Evolutionary conservation across 1,140 invertebrate species (phyloP).

Genomic region (Listronotus oregonensis): DNA sequence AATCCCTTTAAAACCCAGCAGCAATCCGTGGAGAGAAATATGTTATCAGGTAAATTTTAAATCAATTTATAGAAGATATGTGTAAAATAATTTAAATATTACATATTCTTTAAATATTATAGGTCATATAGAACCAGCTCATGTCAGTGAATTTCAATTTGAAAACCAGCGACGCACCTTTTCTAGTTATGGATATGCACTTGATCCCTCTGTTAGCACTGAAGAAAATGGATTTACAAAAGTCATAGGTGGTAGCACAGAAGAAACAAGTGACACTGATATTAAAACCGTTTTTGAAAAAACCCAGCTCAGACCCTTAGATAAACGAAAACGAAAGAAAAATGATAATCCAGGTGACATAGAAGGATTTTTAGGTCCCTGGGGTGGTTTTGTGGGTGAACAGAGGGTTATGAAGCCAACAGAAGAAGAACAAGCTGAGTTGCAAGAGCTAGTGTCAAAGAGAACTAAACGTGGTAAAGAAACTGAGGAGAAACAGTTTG

Average conservation of each 20-base stretch:
- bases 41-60: slow-evolving; percentile 64
- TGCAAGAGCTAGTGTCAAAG: slow-evolving; percentile 95
- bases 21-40: slow-evolving; percentile 86
- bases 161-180: slow-evolving; percentile 97
- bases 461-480: slow-evolving; percentile 82
- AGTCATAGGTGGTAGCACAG: slow-evolving; percentile 64
- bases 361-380: slow-evolving; percentile 94
- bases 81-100: no score
- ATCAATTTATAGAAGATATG: no score
- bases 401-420: slow-evolving; percentile 83
- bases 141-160: slow-evolving; percentile 97
- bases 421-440: slow-evolving; percentile 87
- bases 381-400: slow-evolving; percentile 95
- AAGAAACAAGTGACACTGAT: slow-evolving; percentile 43
- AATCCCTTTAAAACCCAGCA: slow-evolving; percentile 92
- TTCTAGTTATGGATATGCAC: slow-evolving; percentile 91
- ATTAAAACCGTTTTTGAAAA: slow-evolving; percentile 88
- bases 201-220: slow-evolving; percentile 87
- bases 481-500: slow-evolving; percentile 87
- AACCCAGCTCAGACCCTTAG: slow-evolving; percentile 68
- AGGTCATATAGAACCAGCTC: slow-evolving; percentile 93
- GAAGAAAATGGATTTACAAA: slow-evolving; percentile 65
- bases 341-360: slow-evolving; percentile 93
- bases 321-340: slow-evolving; percentile 79
- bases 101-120: background rate